These are phyloP conservation scores for Vulpes lagopus DNA, from an alignment of 2,113 vertebrate species.

Conservation along the genomic window DNA sequence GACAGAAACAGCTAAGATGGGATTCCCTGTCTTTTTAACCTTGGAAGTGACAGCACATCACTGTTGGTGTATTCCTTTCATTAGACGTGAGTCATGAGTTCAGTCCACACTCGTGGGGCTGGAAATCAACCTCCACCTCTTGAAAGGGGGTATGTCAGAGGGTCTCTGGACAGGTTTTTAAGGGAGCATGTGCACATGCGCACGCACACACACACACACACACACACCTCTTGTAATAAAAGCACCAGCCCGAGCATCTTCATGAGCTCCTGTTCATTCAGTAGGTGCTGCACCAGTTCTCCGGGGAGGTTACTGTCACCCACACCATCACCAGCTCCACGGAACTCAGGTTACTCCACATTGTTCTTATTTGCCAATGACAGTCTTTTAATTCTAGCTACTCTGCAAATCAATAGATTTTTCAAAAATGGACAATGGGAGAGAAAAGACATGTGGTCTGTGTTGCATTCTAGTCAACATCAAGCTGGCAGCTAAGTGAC, in stretches of 20 bases:
- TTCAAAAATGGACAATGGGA: not conserved
- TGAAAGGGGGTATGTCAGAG: not conserved
- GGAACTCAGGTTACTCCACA: accelerated
- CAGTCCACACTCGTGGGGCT: no score
- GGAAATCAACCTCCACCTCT: no score
- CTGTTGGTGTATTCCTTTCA: no score
- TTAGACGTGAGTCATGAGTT: not conserved
- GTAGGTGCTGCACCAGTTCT: no score
- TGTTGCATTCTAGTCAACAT: not conserved
- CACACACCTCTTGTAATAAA: not conserved
- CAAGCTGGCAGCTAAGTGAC: not conserved
- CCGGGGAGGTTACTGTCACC: not conserved
- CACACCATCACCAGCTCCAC: accelerated
- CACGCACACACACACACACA: not conserved
- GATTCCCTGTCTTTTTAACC: not conserved
- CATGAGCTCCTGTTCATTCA: accelerated
- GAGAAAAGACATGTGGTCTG: not conserved
- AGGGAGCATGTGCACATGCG: no score
- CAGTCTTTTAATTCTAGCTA: not conserved
- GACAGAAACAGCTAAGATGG: not conserved
- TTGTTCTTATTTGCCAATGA: accelerated
- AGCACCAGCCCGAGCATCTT: no score
- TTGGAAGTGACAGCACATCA: not conserved
- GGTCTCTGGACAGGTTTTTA: no score
- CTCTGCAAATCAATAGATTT: not conserved